These are phyloP conservation scores for Aurelia aurita complex sp. Pacific DNA, from an alignment of 30 jellyfish, hydroid and myxozoan genomes.

Conservation along the genomic window DNA sequence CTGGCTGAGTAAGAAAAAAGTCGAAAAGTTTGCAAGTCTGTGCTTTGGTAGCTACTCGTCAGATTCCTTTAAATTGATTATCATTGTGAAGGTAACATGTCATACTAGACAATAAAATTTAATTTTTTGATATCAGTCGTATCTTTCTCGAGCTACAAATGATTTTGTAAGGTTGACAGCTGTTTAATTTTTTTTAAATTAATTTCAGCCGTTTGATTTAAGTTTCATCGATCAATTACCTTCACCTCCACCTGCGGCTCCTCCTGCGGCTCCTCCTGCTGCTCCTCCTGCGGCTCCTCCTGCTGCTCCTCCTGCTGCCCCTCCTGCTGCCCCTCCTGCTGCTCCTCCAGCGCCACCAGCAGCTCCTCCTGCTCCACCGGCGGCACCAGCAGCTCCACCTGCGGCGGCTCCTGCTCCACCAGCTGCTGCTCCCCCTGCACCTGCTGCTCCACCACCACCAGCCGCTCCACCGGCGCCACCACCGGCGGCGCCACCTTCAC, in stretches of 20 bases:
- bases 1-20: too few species aligned
- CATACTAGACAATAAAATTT: too few species aligned
- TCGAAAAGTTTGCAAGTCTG: too few species aligned
- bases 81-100: too few species aligned
- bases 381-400: conserved; percentile 67
- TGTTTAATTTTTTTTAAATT: too few species aligned
- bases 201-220: too few species aligned
- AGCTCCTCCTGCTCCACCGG: conserved; percentile 70
- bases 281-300: conserved; percentile 64
- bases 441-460: conserved; percentile 41
- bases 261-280: conserved; percentile 61
- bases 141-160: too few species aligned
- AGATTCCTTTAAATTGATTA: too few species aligned
- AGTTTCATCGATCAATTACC: background rate
- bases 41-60: too few species aligned
- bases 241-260: conserved; percentile 61
- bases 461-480: conserved; percentile 60
- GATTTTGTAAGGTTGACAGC: too few species aligned
- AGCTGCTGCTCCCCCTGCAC: conserved; percentile 58
- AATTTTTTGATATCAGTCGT: too few species aligned
- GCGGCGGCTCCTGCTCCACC: conserved; percentile 61
- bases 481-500: conserved; percentile 65
- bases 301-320: conserved; percentile 43
- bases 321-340: conserved; percentile 63
- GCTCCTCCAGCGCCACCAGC: conserved; percentile 75